Evolutionary conservation across 1,140 invertebrate species (phyloP).

Genomic region (Euwallacea similis): DNA sequence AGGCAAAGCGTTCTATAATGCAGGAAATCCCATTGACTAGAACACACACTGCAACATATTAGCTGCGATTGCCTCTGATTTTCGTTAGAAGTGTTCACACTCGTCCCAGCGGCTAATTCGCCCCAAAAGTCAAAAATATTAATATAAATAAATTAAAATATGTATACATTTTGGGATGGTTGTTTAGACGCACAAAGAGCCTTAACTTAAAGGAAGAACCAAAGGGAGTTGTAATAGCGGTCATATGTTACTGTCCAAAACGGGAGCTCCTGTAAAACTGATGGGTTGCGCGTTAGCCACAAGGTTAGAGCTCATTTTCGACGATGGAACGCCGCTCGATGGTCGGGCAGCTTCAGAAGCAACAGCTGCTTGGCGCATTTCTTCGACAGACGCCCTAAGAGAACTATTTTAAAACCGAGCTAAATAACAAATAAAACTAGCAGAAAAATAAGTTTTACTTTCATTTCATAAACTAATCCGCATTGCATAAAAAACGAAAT

Average conservation of each 20-base stretch:
- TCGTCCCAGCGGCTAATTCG: too few relatives aligned
- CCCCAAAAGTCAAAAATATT: too few relatives aligned
- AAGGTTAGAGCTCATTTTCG: constrained; percentile 64
- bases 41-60: too few relatives aligned
- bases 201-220: neutral
- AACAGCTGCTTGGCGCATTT: constrained; percentile 72
- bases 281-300: constrained; percentile 77
- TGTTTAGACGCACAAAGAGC: neutral
- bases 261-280: constrained; percentile 68
- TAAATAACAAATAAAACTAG: too few relatives aligned
- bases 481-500: too few relatives aligned
- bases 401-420: too few relatives aligned
- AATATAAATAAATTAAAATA: neutral
- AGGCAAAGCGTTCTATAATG: too few relatives aligned
- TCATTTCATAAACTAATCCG: too few relatives aligned
- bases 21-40: too few relatives aligned
- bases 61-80: too few relatives aligned
- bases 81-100: too few relatives aligned
- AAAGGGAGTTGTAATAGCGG: neutral
- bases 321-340: constrained; percentile 27
- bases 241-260: constrained; percentile 63
- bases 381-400: constrained; percentile 69
- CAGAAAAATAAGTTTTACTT: too few relatives aligned
- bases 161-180: neutral
- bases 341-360: constrained; percentile 45